These are phyloP conservation scores for Phalacrocorax brasilianus DNA, from an alignment of 2,113 vertebrate genomes.

Conservation along the genomic window DNA sequence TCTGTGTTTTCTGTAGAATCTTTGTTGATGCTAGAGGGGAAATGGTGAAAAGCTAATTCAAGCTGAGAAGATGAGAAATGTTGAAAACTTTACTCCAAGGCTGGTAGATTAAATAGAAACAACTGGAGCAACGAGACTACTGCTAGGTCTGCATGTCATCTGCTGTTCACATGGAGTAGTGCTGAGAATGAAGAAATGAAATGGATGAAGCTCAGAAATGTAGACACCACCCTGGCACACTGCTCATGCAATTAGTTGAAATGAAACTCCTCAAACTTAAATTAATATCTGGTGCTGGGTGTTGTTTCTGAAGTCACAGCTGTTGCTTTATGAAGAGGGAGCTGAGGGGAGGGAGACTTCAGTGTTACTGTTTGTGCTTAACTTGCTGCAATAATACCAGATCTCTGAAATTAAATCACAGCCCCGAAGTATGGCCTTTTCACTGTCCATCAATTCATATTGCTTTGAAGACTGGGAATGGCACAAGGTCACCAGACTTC, in stretches of 20 bases:
- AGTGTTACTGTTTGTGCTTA: not conserved
- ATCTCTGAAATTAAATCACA: not conserved
- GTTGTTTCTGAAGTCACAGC: not conserved
- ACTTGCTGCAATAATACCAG: not conserved
- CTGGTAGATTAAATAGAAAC: slow-evolving; percentile 4
- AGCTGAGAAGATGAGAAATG: not conserved
- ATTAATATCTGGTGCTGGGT: not conserved
- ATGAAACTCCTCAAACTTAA: not conserved
- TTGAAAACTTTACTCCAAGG: not conserved
- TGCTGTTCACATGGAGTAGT: not conserved
- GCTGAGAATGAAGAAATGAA: slow-evolving; percentile 6
- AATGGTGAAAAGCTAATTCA: not conserved
- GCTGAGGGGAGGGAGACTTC: not conserved
- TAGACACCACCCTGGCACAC: not conserved
- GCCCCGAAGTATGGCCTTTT: not conserved
- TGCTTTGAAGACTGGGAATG: not conserved
- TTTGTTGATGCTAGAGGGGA: not conserved
- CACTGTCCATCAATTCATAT: not conserved
- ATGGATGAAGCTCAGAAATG: not conserved
- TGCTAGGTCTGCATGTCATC: not conserved
- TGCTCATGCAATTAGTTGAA: not conserved
- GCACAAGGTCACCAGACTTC: not conserved
- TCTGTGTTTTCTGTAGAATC: not conserved
- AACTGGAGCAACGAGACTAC: slow-evolving; percentile 17
- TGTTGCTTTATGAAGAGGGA: not conserved